Evolutionary conservation across 2,888 invertebrate species (phyloP).

Genomic region (Ypsolopha sequella): DNA sequence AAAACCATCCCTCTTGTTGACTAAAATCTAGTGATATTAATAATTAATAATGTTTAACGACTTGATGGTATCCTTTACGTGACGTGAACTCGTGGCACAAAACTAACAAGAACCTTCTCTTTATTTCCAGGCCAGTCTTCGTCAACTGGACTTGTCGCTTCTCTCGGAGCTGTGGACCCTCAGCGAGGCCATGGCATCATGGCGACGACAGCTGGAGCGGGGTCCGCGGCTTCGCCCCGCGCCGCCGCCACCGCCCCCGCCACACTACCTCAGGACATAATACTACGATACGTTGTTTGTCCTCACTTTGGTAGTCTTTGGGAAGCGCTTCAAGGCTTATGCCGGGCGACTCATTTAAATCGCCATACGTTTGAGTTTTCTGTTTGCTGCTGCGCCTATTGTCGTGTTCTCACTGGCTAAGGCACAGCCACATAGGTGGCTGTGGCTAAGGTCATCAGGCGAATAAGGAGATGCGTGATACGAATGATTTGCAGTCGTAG

Average conservation of each 20-base stretch:
- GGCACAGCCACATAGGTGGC: too few species aligned
- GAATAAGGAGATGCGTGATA: too few species aligned
- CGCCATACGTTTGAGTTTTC: too few species aligned
- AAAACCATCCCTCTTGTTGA: too few species aligned
- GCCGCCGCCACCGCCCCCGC: slow-evolving; percentile 60
- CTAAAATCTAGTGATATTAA: too few species aligned
- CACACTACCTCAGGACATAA: slow-evolving; percentile 57
- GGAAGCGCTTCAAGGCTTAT: too few species aligned
- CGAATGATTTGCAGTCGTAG: too few species aligned
- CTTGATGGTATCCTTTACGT: neutral
- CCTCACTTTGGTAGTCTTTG: neutral
- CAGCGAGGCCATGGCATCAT: slow-evolving; percentile 93
- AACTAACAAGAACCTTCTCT: slow-evolving; percentile 9
- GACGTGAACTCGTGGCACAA: neutral
- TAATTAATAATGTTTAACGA: too few species aligned
- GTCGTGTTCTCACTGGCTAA: too few species aligned
- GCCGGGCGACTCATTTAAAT: too few species aligned
- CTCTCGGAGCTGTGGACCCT: slow-evolving; percentile 93
- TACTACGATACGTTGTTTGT: neutral
- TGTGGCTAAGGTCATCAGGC: too few species aligned
- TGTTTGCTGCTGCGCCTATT: too few species aligned
- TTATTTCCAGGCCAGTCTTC: slow-evolving; percentile 83
- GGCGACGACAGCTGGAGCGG: slow-evolving; percentile 70
- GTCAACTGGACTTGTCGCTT: slow-evolving; percentile 90
- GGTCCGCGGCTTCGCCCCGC: slow-evolving; percentile 62